Evolutionary conservation across 1,140 invertebrate genomes (phyloP).

Genomic region (Cyclina sinensis): DNA sequence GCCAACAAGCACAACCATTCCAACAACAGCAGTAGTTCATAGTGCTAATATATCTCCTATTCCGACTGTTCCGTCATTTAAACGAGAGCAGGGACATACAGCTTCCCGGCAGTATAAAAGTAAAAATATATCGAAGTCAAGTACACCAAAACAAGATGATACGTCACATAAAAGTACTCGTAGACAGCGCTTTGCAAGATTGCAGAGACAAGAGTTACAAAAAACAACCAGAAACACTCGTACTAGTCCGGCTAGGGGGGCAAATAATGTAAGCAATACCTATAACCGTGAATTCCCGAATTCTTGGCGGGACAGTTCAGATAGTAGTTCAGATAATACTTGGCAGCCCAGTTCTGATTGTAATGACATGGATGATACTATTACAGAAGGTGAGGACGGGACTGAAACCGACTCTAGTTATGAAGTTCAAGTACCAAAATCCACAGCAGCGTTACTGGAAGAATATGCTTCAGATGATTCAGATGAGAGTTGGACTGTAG

Average conservation of each 20-base stretch:
- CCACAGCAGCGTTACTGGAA: slow-evolving; percentile 55
- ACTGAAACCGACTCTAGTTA: slow-evolving; percentile 63
- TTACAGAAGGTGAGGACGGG: slow-evolving; percentile 47
- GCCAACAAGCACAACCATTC: background rate
- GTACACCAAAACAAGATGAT: slow-evolving; percentile 1
- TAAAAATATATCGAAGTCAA: background rate
- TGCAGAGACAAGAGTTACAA: background rate
- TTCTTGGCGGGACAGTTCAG: slow-evolving; percentile 29
- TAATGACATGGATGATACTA: slow-evolving; percentile 36
- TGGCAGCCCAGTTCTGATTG: slow-evolving; percentile 42
- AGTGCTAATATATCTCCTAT: slow-evolving; percentile 53
- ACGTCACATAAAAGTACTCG: background rate
- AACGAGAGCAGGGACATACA: background rate
- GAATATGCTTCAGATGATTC: slow-evolving; percentile 68
- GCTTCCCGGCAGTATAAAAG: background rate
- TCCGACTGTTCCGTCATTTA: background rate
- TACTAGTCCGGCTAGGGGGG: background rate
- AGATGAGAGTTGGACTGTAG: slow-evolving; percentile 67
- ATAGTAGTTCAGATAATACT: slow-evolving; percentile 51
- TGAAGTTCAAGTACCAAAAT: slow-evolving; percentile 63
- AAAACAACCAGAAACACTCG: background rate
- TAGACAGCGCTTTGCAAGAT: slow-evolving; percentile 3
- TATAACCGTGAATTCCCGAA: slow-evolving; percentile 34
- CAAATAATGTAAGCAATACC: background rate
- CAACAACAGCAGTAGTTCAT: slow-evolving; percentile 46